Percentiles rank a stretch among this genome's conserved stretches.
Conservation (phyloP, 2,113 vertebrate species). For the Mesitornis unicolor region DNA sequence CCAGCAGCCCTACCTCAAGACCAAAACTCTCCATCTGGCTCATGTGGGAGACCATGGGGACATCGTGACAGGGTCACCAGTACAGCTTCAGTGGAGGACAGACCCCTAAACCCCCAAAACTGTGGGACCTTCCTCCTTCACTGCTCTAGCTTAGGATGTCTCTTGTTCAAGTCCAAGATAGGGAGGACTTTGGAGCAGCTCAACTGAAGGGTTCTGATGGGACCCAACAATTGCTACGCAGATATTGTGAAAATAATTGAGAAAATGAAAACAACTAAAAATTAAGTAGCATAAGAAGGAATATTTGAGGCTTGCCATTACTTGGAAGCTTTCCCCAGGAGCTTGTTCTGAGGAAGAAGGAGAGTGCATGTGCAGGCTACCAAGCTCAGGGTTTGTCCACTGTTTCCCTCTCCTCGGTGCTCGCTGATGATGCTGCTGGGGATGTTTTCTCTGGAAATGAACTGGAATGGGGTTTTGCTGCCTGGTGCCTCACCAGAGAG, state of each 20-base stretch:
- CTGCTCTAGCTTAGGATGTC: background rate
- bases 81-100: background rate
- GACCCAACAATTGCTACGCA: background rate
- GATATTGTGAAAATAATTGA: background rate
- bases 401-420: background rate
- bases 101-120: no score
- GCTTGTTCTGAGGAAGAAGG: background rate
- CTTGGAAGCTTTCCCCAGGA: accelerated
- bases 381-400: background rate
- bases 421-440: background rate
- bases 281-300: background rate
- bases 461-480: background rate
- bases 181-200: background rate
- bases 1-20: background rate
- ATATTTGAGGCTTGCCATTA: background rate
- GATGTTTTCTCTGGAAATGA: background rate
- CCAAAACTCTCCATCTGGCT: background rate
- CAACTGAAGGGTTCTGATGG: background rate
- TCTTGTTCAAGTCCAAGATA: background rate
- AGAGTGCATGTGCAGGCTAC: background rate
- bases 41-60: accelerated
- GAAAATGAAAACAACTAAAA: background rate
- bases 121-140: background rate
- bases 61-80: background rate
- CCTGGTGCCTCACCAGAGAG: background rate